Evolutionary conservation across 1,140 invertebrate genomes (phyloP), one percentile per base, ranked within the genome.

Genomic region (Oreohelix idahoensis): DNA sequence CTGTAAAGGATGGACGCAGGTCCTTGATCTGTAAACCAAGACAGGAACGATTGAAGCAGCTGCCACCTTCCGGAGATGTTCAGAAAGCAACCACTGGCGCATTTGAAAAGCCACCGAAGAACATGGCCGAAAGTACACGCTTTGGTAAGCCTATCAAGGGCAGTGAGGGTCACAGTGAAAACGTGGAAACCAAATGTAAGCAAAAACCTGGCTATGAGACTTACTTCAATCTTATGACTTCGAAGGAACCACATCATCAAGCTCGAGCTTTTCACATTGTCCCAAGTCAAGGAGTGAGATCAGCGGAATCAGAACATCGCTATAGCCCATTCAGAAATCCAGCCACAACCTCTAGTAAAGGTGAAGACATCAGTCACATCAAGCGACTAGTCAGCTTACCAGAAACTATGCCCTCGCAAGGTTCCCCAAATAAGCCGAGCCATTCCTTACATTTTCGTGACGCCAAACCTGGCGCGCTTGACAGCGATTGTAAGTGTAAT

Each of bases 1-100:
- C 79, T 13, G 45, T 29, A n/a, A 80, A 80, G 42, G 79, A 80
- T 23, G 58, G 17, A 1, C 11, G 75, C 1, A 53, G 29, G 75
- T 11, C 38, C 8, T 5, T 73, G 2, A 15, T 32, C 26, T n/a
- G 39, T 26, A 73, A 42, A 23, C 26, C 23, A 10, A 73, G 42
- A 29, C 36, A 42, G 23, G 71, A 73, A 11, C 8, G 29, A 15
- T 26, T 8, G 0, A 73, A 73, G 23, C 71, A 26, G 42, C 11
- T 42, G 11, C 15, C 23, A 2, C 17, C 15, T 29, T 0, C 71
- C 8, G 71, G 36, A 2, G 71, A 73, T 29, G 23, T 42, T 11
- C 36, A 42, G 17, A 73, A 73, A 42, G 42, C 38, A 29, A 11
- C 39, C 10, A 1, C 71, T 11, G 23, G 71, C 13, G 36, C 2